phyloP scores from a whole-genome alignment of 37 sponge, comb jelly and placozoan genomes.

The Axinella damicornis region DNA sequence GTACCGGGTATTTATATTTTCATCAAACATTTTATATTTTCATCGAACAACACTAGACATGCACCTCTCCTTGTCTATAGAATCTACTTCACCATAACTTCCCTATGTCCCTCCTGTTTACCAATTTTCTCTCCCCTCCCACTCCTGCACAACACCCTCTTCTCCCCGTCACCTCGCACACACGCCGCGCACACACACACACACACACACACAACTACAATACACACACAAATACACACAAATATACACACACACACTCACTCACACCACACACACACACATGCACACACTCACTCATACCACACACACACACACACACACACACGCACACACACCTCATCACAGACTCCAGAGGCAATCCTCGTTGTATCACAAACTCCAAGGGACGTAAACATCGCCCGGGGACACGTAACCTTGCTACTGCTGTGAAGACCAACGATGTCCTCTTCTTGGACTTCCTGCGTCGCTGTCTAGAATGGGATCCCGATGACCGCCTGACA shows the following conservation, averaged over 20 bases:
- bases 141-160: neutral
- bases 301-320: neutral
- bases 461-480: slow-evolving; percentile 83
- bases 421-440: slow-evolving; percentile 77
- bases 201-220: neutral
- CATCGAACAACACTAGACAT: neutral
- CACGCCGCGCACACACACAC: neutral
- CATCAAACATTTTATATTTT: neutral
- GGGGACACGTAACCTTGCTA: slow-evolving; percentile 66
- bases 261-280: neutral
- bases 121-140: neutral
- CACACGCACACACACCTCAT: neutral
- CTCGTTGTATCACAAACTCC: slow-evolving; percentile 77
- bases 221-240: neutral
- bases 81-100: too few relatives aligned
- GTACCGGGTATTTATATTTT: too few relatives aligned
- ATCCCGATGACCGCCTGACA: slow-evolving; percentile 66
- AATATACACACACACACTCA: too few relatives aligned
- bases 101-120: neutral
- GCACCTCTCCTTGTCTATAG: too few relatives aligned
- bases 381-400: slow-evolving; percentile 82
- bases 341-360: slow-evolving; percentile 85
- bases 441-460: slow-evolving; percentile 89
- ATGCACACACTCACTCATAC: neutral
- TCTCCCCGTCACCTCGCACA: neutral